Evolutionary conservation across 2,888 invertebrate species (phyloP), one percentile per base, ranked within the genome.

Genomic region (Heliothis peltigera): DNA sequence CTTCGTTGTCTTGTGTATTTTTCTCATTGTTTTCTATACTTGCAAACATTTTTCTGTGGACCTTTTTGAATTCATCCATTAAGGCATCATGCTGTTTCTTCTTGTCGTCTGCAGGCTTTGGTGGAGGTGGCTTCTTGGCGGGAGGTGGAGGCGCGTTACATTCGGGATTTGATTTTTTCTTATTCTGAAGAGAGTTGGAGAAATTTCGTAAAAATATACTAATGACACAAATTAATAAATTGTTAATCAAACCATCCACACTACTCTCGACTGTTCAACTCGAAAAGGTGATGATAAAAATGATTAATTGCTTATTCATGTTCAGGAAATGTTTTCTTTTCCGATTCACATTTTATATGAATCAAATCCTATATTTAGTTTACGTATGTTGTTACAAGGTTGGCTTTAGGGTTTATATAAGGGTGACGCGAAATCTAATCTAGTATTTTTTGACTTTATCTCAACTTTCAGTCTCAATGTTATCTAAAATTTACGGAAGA

Each of bases 61-160:
- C 98, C 84, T 97, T 97, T 89, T 97, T 98, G 89, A 98, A 98
- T 92, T 98, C 98, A 89, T 98, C 97, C 97, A 98, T 98, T 71
- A 98, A 91, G 79, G 97, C 97, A 78, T 96, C 96, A 84, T 97
- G 97, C 77, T 97, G 96, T 81, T 96, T 96, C 79, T 96, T 96
- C 86, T 96, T 96, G 70, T 97, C 96, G 56, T 96, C 96, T 90
- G 95, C 74, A 82, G 91, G 83, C 91, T 96, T 89, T 75, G 89
- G 82, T 64, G 83, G 78, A 64, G 79, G 87, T 55, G 87, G 84
- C 75, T 93, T 93, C 75, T 92, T 93, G 10, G 87, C 77, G 62
- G 85, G 82, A 54, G 80, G 86, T 53, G 84, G 82, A 43, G 84
- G 80, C 49, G 70, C 66, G 60, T 83, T 86, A 25, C 73, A 83